These are phyloP conservation scores for Linurgus olivaceus DNA, from an alignment of 2,797 vertebrate genomes.

Conservation along the genomic window DNA sequence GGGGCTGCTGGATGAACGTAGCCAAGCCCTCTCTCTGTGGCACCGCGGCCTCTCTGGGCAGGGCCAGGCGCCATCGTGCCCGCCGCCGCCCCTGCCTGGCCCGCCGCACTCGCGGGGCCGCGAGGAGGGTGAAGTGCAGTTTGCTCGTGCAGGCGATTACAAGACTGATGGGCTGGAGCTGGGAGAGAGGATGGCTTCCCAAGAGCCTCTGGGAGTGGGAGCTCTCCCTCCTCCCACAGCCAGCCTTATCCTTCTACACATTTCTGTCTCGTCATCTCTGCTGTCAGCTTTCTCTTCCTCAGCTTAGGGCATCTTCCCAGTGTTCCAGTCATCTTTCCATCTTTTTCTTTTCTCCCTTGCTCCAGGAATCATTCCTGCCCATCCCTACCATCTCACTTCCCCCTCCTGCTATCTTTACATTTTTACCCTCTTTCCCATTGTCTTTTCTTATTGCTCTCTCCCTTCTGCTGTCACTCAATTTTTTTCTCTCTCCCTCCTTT, in stretches of 20 bases:
- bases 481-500: slow-evolving; percentile 48
- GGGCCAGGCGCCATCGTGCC: neutral
- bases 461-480: slow-evolving; percentile 61
- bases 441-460: slow-evolving; percentile 37
- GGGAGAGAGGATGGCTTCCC: slow-evolving; percentile 9
- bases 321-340: neutral
- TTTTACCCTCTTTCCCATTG: slow-evolving; percentile 32
- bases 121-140: slow-evolving; percentile 17
- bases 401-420: neutral
- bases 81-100: neutral
- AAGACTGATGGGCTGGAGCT: slow-evolving; percentile 30
- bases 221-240: slow-evolving; percentile 52
- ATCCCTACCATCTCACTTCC: neutral
- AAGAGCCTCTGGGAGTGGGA: neutral
- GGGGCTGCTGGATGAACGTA: neutral
- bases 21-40: neutral
- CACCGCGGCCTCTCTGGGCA: neutral
- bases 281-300: neutral
- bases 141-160: neutral
- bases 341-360: neutral
- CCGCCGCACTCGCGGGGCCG: neutral
- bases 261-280: neutral
- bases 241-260: neutral
- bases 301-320: neutral
- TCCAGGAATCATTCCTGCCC: neutral